Percentiles rank a stretch among this genome's conserved stretches.
Evolutionary conservation across 2,888 invertebrate genomes (phyloP).

Genomic region (Apamea epomidion): DNA sequence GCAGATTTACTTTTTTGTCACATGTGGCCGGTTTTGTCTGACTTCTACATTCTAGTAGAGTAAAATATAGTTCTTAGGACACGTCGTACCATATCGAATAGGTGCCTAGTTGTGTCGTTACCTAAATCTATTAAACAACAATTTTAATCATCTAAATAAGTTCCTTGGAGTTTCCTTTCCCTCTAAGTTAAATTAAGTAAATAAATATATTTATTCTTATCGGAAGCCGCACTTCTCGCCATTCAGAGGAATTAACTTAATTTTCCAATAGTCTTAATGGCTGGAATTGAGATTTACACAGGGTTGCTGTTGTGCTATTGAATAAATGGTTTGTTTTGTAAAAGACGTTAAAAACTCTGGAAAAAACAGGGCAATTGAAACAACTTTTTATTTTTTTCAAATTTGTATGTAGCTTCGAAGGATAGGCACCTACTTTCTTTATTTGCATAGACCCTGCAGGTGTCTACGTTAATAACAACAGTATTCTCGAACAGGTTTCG

Average conservation of each 20-base stretch:
- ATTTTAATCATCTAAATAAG: background rate
- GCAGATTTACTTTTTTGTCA: background rate
- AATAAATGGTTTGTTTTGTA: constrained; percentile 28
- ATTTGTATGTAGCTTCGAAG: too few relatives aligned
- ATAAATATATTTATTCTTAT: constrained; percentile 6
- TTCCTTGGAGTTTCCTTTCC: constrained; percentile 3
- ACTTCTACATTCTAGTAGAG: background rate
- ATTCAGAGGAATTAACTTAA: constrained; percentile 34
- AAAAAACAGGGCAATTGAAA: background rate
- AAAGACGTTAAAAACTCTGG: background rate
- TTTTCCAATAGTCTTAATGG: constrained; percentile 46
- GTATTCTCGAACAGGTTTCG: background rate
- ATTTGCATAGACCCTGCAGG: background rate
- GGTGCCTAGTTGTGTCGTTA: background rate
- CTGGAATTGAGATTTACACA: constrained; percentile 40
- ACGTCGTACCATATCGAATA: background rate
- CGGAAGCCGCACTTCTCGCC: background rate
- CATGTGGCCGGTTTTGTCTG: background rate
- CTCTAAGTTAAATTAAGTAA: constrained; percentile 5
- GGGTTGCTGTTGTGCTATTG: background rate
- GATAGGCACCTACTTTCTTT: background rate
- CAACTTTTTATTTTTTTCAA: too few relatives aligned
- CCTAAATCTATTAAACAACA: background rate
- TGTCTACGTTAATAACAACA: too few relatives aligned
- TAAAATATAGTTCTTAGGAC: background rate